Evolutionary conservation across 2,797 vertebrate species (phyloP).

Genomic region (Acomys russatus): DNA sequence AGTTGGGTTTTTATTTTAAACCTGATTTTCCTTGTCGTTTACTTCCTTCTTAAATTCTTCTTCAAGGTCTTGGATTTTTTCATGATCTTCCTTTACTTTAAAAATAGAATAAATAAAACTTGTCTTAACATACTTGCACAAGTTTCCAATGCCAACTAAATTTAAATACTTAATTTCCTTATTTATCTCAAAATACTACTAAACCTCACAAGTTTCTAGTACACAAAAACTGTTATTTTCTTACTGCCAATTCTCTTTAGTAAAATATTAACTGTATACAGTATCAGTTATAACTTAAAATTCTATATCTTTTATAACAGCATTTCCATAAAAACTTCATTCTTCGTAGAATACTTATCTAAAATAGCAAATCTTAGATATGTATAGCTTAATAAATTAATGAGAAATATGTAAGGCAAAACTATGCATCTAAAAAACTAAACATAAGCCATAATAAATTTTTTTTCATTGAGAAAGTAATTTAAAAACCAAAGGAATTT

Average conservation of each 20-base stretch:
- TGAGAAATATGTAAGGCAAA: constrained; percentile 62
- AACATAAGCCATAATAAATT: constrained; percentile 44
- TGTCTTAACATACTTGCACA: constrained; percentile 71
- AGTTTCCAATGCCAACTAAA: constrained; percentile 60
- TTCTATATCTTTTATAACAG: constrained; percentile 39
- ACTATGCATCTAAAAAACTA: constrained; percentile 57
- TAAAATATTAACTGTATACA: constrained; percentile 60
- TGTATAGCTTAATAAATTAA: constrained; percentile 12
- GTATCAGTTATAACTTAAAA: constrained; percentile 55
- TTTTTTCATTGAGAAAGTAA: constrained; percentile 50
- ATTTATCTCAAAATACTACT: constrained; percentile 44
- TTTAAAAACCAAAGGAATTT: constrained; percentile 36
- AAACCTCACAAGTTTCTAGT: constrained; percentile 43
- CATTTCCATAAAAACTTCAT: constrained; percentile 33
- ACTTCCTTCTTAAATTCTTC: constrained; percentile 90
- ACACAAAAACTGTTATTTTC: constrained; percentile 40
- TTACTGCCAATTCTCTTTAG: constrained; percentile 55
- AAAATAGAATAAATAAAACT: constrained; percentile 79
- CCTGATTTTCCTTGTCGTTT: constrained; percentile 92
- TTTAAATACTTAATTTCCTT: constrained; percentile 44
- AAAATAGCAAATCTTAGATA: constrained; percentile 58
- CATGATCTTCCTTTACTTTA: constrained; percentile 93
- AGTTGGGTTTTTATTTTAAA: constrained; percentile 76
- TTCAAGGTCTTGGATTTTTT: constrained; percentile 92
- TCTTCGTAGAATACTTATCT: constrained; percentile 38